A percentile compares a stretch with the other conserved stretches of the same genome.
These are phyloP conservation scores for Halcyon chelicuti DNA, from an alignment of 2,797 vertebrate species.

Conservation along the genomic window DNA sequence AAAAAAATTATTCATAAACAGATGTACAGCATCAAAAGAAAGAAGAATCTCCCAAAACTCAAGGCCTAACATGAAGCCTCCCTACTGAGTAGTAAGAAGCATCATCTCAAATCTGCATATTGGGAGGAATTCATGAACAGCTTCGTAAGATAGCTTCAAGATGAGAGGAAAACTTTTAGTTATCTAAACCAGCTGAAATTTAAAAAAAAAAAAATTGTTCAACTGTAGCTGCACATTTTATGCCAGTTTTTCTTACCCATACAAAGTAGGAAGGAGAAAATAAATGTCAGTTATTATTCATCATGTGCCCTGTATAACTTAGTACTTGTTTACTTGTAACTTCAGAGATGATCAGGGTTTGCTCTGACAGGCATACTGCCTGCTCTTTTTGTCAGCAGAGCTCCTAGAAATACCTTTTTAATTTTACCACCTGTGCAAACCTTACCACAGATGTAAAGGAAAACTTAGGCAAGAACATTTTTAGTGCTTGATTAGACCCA, in stretches of 20 bases:
- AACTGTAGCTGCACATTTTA: background rate
- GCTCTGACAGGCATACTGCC: background rate
- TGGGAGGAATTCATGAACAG: background rate
- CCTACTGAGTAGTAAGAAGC: background rate
- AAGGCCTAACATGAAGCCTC: background rate
- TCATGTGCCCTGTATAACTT: background rate
- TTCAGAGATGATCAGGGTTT: background rate
- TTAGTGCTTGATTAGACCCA: background rate
- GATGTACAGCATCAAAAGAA: background rate
- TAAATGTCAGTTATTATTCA: background rate
- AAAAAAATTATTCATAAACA: background rate
- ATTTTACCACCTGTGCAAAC: background rate
- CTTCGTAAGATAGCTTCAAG: background rate
- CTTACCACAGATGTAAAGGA: background rate
- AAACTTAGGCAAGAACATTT: background rate
- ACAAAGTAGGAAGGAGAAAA: background rate
- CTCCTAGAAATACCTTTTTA: background rate
- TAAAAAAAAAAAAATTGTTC: background rate
- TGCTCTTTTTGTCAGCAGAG: background rate
- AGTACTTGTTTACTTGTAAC: background rate
- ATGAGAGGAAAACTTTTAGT: background rate
- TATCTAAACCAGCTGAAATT: slow-evolving; percentile 9
- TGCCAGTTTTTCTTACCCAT: background rate
- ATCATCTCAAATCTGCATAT: background rate
- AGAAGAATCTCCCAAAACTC: background rate